Conservation (phyloP, 2,888 invertebrate species). For the Tetrapedia diversipes region DNA sequence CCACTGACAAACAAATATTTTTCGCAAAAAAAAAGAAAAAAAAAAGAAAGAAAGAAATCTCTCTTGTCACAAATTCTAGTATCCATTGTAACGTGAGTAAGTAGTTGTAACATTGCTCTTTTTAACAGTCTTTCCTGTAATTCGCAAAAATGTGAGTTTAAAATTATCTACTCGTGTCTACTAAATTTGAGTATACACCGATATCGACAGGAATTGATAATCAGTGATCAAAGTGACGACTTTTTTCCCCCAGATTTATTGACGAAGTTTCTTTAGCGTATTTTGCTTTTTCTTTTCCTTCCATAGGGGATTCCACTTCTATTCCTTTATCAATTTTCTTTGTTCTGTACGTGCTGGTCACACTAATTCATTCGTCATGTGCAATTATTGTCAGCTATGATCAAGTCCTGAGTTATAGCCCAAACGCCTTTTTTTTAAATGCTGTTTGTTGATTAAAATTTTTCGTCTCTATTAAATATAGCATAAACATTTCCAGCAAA, state of each 20-base stretch:
- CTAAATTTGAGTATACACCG: slow-evolving; percentile 42
- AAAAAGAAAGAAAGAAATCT: not conserved
- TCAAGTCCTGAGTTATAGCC: slow-evolving; percentile 64
- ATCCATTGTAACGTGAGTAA: slow-evolving; percentile 10
- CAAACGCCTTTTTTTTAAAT: slow-evolving; percentile 45
- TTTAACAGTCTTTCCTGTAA: slow-evolving; percentile 50
- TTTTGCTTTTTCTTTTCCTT: not conserved
- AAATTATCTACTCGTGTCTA: slow-evolving; percentile 52
- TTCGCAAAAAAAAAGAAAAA: not conserved
- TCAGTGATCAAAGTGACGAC: slow-evolving; percentile 34
- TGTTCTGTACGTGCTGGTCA: slow-evolving; percentile 31
- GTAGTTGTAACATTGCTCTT: slow-evolving; percentile 42
- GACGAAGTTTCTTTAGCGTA: slow-evolving; percentile 33
- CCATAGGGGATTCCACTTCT: not conserved
- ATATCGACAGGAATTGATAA: slow-evolving; percentile 44
- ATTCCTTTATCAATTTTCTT: not conserved
- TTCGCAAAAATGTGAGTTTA: slow-evolving; percentile 28
- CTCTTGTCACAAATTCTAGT: slow-evolving; percentile 16
- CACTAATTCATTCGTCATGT: slow-evolving; percentile 60
- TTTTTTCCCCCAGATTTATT: slow-evolving; percentile 14
- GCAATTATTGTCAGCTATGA: slow-evolving; percentile 71
- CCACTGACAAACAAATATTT: not conserved
- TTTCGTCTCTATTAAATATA: slow-evolving; percentile 37
- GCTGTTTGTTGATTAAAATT: slow-evolving; percentile 31
- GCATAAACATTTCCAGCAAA: slow-evolving; percentile 21